phyloP scores from a whole-genome alignment of 2,113 vertebrate genomes.

The Anthoscopus minutus region DNA sequence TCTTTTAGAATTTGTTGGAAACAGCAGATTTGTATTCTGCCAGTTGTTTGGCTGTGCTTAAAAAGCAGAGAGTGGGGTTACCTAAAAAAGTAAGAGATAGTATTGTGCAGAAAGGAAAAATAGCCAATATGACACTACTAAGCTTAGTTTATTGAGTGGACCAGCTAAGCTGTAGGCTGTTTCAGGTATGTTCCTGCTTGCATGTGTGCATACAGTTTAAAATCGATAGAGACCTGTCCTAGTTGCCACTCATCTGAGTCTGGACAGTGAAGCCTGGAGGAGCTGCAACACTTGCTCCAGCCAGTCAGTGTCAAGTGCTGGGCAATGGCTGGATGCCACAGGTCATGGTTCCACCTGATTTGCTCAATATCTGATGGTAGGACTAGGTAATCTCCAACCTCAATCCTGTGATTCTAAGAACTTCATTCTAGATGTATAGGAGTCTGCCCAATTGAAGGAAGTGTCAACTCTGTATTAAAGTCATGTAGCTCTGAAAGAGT shows the following conservation, averaged over 20 bases:
- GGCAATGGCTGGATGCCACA: neutral
- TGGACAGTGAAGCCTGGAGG: neutral
- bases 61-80: neutral
- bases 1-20: neutral
- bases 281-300: neutral
- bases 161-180: neutral
- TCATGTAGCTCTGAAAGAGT: neutral
- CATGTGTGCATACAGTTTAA: fast-evolving
- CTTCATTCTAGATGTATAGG: neutral
- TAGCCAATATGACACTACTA: neutral
- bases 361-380: fast-evolving
- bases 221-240: neutral
- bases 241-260: neutral
- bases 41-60: neutral
- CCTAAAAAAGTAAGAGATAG: neutral
- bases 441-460: neutral
- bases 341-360: neutral
- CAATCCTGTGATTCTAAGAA: neutral
- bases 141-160: neutral
- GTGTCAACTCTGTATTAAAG: neutral
- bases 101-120: neutral
- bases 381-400: neutral
- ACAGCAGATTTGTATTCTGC: neutral
- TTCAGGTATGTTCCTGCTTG: neutral
- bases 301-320: neutral